Evolutionary conservation across 2,797 vertebrate genomes (phyloP), one percentile per base, ranked within the genome.

Genomic region (Gobio occitaniae): DNA sequence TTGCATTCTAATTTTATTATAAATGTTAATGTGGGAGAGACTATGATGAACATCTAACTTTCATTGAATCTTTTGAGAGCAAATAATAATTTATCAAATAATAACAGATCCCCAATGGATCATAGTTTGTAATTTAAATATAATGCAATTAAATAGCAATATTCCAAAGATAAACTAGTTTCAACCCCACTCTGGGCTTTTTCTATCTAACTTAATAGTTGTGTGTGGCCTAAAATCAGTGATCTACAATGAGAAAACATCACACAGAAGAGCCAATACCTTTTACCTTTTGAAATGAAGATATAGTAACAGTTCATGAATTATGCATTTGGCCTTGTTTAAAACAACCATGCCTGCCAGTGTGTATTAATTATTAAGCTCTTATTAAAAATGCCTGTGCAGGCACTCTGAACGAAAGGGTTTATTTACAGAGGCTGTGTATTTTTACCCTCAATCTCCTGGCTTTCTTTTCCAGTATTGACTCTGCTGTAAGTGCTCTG

Each of bases 301-400:
- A 89, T 52, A 72, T 72, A 72, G 77, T 80, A 74, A 80, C 78
- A 85, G 21, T 44, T 88, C 48, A 91, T 91, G 71, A 91, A 92
- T 91, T 81, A 91, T 90, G 71, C 2, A 91, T 88, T 70, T 87
- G 59, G 72, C 48, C 76, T 59, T 87, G 84, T 91, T 86, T 52
- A 82, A 90, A 80, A 89, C 84, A 89, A 78, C 56, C 74, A 54
- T 88, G 71, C 61, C 79, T 79, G 89, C 90, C 50, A 41, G 89
- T 69, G 63, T 87, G 36, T 78, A 89, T 90, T 80, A 88, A 92
- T 92, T 90, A 92, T 88, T 86, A 80, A 90, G 79, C 36, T 86
- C 80, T 89, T 85, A 87, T 90, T 76, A 86, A 90, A 89, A 90
- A 89, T 89, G 86, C 87, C 88, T 89, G 83, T 83, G 85, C 85